Evolutionary conservation across 2,113 vertebrate genomes (phyloP), one percentile per base, ranked within the genome.

Genomic region (Austrofundulus limnaeus): DNA sequence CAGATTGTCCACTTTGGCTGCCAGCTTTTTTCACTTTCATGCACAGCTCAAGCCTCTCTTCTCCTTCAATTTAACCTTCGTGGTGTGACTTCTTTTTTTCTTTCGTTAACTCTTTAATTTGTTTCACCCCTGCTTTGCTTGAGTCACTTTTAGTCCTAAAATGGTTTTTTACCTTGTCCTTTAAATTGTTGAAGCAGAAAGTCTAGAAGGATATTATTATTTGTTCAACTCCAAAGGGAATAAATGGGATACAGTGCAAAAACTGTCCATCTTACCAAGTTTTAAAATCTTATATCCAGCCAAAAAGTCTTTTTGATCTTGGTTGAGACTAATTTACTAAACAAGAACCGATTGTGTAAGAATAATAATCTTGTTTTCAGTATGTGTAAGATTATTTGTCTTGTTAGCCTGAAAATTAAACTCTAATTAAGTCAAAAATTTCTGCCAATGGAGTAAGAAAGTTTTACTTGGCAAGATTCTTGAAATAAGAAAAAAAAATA

Each of bases 141-240:
- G 50, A 62, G 60, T 78, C 53, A 66, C 77, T 71, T 81, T 77
- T 28, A 52, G 21, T 61, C 48, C 43, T 62, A 70, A 70, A 67
- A 54, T 45, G 14, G 7, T 28, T 80, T 82, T 72, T 78, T 73
- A 54, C 78, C 49, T 83, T 64, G 77, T 77, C 80, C 83, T 83
- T 85, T 77, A 80, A 66, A 86, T 78, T 76, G 82, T 68, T 66
- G 80, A 75, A 86, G 76, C 80, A 82, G 78, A 83, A 77, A 71
- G 69, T 53, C 11, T 25, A 52, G 67, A 86, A 77, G 74, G 75
- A 76, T 49, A 14, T n/a, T 4, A 58, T 64, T 42, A 23, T n/a
- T 72, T 57, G 54, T 75, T 48, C 53, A 73, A 63, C 54, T 70
- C 63, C 57, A 75, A 77, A 81, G 68, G 61, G 67, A 81, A 80